Evolutionary conservation across 2,113 vertebrate genomes (phyloP), one percentile per base, ranked within the genome.

Genomic region (Corvus hawaiiensis): DNA sequence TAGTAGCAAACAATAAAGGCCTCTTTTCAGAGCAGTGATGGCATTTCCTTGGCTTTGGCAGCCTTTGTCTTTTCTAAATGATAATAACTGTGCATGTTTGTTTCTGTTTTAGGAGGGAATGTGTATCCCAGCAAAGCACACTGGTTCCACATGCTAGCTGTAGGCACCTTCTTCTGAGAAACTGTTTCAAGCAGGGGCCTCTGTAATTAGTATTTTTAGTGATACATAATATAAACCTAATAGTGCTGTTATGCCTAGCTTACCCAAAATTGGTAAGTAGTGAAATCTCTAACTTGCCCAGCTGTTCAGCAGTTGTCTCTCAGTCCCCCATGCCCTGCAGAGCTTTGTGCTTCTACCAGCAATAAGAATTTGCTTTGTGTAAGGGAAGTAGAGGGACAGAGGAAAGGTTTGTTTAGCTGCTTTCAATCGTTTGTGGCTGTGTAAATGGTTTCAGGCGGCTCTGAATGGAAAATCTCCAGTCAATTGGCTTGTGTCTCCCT

Each of bases 11-110:
- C 93, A 94, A 93, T 51, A 93, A 87, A 92, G 78, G 48, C 43
- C 77, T 75, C 74, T 89, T 92, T 66, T 92, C 69, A 87, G 80
- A 89, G 76, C 88, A 64, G 44, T 87, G 93, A 94, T 87, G 74
- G 86, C 24, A 7, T 46, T 86, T 95, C 49, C 62, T 83, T 77
- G 55, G 35, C n/a, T 91, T 94, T 97, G 85, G 87, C 58, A 95
- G 89, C n/a, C 89, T 94, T 95, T 88, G 76, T 94, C 84, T 98
- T 93, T 91, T 82, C 92, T 85, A 96, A 97, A 93, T 75, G 91
- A 89, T 84, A 87, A 93, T 48, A 94, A 85, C 35, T 64, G 23
- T 75, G 64, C 0, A 0, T 52, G 52, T 81, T 95, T 85, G 54
- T 94, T 93, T 94, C 43, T 92, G 66, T 95, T 95, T 69, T 67